Evolutionary conservation across 2,113 vertebrate genomes (phyloP).

Genomic region (Rhipidura dahli): DNA sequence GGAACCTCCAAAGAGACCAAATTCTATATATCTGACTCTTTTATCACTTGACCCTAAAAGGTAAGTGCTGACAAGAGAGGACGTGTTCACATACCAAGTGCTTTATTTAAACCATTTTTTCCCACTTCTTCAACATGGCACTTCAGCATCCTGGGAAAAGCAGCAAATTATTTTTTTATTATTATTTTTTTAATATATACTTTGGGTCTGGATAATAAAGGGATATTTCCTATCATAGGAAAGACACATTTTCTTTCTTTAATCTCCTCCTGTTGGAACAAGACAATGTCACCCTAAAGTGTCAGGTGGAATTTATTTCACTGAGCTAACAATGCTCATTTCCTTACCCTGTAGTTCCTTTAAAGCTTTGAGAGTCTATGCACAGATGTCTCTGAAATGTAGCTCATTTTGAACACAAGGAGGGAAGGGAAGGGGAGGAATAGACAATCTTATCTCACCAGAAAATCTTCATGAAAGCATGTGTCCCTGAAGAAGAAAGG

Average conservation of each 20-base stretch:
- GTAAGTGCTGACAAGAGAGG: not conserved
- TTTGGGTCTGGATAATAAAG: not conserved
- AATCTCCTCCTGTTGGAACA: not conserved
- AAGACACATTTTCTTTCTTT: not conserved
- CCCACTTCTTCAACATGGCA: not conserved
- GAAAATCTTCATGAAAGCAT: constrained; percentile 20
- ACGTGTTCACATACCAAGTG: not conserved
- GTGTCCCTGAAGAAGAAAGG: not conserved
- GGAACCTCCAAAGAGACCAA: not conserved
- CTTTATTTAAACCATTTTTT: not conserved
- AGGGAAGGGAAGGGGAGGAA: not conserved
- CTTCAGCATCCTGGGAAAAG: not conserved
- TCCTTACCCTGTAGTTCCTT: constrained; percentile 23
- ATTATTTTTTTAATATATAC: not conserved
- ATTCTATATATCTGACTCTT: not conserved
- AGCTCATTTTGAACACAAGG: not conserved
- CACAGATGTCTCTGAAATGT: not conserved
- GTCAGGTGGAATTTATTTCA: constrained; percentile 24
- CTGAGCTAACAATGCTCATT: not conserved
- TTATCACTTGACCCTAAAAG: not conserved
- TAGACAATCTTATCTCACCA: not conserved
- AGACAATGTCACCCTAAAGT: not conserved
- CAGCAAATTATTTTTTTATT: rapidly evolving
- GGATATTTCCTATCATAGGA: not conserved
- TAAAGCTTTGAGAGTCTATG: not conserved